Base-by-base conservation (phyloP, 2,113 vertebrate genomes). In the Pao palembangensis region DNA sequence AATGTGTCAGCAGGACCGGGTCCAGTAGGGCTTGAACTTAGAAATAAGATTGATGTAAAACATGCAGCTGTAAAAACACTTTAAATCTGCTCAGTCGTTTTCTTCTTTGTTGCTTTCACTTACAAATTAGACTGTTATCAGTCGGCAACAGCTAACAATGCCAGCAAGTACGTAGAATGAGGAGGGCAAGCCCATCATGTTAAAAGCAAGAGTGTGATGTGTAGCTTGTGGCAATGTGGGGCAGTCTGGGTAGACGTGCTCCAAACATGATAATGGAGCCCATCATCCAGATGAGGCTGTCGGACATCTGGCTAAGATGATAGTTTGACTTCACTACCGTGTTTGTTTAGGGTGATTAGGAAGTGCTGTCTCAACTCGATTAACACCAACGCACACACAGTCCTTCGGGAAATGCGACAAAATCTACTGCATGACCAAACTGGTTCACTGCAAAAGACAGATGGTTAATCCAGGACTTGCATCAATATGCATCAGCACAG, bases 241-340 rank as follows among this genome's bases (percentile, higher is more conserved):
- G 28, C 62, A 21, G 61, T 64, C 66, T 61, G 63, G 68, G 64
- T 67, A 73, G 62, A 61, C 43, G 69, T 63, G 56, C 23, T 61
- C 50, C 54, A 63, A 54, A 61, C 67, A 58, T 57, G 69, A 70
- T 64, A 67, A 58, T 42, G 78, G 68, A 10, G 5, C 31, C 1
- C 31, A 34, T 34, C 6, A 5, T 34, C 38, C 49, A 57, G n/a
- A 5, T 56, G 50, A 57, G 80, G 17, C 70, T 28, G 55, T 56
- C 75, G 64, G 55, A 85, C 79, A 83, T 81, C 72, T 82, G 82
- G 74, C 44, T 5, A 8, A 62, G 54, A 61, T n/a, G n/a, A n/a
- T n/a, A n/a, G n/a, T n/a, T n/a, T 65, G 47, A 58, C 73, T 71
- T 64, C 15, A 68, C 54, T 75, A 20, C 2, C 25, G 52, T 69